Evolutionary conservation across 2,113 vertebrate species (phyloP).

Genomic region (Callorhinus ursinus): DNA sequence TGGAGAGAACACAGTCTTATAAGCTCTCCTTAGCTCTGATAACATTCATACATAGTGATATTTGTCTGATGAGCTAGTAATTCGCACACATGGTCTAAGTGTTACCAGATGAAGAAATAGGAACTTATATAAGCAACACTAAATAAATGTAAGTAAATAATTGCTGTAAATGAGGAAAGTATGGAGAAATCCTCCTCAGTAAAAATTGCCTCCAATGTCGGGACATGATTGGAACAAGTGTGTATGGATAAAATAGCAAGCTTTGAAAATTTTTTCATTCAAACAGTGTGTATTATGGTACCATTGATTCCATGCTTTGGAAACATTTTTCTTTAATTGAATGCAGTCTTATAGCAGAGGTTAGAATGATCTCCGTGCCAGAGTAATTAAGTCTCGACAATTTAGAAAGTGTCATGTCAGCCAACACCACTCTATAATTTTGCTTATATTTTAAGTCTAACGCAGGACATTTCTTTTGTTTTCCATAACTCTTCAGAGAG

Average conservation of each 20-base stretch:
- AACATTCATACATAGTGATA: background rate
- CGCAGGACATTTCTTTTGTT: background rate
- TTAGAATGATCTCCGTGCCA: background rate
- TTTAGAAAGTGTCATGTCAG: background rate
- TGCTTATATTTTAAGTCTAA: background rate
- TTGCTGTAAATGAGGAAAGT: background rate
- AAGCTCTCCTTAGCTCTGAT: background rate
- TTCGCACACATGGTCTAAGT: background rate
- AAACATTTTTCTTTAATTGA: conserved; percentile 29
- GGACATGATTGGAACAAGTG: background rate
- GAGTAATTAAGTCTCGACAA: background rate
- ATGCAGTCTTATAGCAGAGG: background rate
- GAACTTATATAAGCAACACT: background rate
- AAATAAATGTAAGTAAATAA: background rate
- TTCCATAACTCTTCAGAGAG: background rate
- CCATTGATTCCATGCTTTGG: background rate
- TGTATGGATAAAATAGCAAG: background rate
- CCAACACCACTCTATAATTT: background rate
- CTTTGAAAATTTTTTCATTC: background rate
- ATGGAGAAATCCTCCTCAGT: background rate
- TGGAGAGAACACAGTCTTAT: background rate
- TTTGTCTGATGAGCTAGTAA: background rate
- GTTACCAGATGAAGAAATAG: background rate
- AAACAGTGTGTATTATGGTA: background rate
- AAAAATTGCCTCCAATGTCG: background rate